phyloP scores from a whole-genome alignment of 2,797 vertebrate genomes.

The Smutsia gigantea region DNA sequence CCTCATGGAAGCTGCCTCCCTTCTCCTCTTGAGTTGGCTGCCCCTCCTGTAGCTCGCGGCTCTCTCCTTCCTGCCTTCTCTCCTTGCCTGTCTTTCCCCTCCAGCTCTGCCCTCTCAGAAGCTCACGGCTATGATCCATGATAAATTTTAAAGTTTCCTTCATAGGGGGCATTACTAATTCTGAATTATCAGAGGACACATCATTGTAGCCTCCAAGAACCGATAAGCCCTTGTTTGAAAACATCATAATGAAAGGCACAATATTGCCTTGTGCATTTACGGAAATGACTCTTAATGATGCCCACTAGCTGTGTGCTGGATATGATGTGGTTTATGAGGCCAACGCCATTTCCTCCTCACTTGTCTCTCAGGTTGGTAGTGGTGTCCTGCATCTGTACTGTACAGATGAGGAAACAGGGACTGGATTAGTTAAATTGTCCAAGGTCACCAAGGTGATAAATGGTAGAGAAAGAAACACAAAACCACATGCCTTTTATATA shows the following conservation, averaged over 20 bases:
- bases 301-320: neutral
- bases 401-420: neutral
- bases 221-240: neutral
- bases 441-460: neutral
- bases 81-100: neutral
- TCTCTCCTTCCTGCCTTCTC: no score
- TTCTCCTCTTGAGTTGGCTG: neutral
- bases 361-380: neutral
- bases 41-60: no score
- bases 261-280: neutral
- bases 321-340: neutral
- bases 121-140: neutral
- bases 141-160: neutral
- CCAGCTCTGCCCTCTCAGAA: neutral
- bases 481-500: neutral
- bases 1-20: neutral
- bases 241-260: neutral
- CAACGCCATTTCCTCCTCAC: neutral
- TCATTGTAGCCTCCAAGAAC: neutral
- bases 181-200: neutral
- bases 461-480: neutral
- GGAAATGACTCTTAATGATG: neutral
- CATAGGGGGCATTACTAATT: neutral
- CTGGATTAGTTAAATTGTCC: neutral
- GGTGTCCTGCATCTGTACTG: neutral